Conservation (phyloP, 2,888 invertebrate genomes). For the Lepetodrilus schrolli region DNA sequence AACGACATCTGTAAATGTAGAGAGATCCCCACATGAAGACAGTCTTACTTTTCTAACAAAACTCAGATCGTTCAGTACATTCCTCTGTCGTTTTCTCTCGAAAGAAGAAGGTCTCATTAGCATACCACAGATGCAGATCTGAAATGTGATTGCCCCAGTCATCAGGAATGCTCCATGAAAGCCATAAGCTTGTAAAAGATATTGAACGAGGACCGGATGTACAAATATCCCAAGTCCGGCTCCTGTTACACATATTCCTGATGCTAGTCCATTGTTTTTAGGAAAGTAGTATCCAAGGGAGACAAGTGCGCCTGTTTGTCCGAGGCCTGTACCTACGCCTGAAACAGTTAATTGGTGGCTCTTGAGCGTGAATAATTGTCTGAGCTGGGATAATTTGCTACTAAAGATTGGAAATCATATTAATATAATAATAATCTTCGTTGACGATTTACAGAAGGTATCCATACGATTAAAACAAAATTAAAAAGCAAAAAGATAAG, state of each 20-base stretch:
- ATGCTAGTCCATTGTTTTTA: constrained; percentile 18
- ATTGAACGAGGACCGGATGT: constrained; percentile 24
- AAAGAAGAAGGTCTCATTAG: neutral
- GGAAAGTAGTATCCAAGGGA: constrained; percentile 33
- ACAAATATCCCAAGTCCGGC: constrained; percentile 34
- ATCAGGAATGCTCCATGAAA: constrained; percentile 1
- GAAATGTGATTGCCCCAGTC: neutral
- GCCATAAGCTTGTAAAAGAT: neutral
- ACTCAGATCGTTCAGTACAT: neutral
- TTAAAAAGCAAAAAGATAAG: too few species aligned
- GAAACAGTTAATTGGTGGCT: neutral
- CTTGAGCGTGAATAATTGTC: neutral
- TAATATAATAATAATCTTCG: too few species aligned
- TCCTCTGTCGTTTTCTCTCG: neutral
- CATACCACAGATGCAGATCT: neutral
- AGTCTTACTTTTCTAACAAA: neutral
- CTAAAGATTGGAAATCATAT: neutral
- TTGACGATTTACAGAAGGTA: too few species aligned
- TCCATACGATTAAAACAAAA: too few species aligned
- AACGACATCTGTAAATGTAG: neutral
- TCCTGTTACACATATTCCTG: constrained; percentile 31
- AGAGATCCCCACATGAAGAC: neutral
- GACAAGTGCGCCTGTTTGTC: constrained; percentile 7
- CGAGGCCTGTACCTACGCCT: constrained; percentile 33
- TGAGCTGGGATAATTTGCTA: neutral